A percentile compares a stretch with the other conserved stretches of the same genome.
Evolutionary conservation across 1,140 invertebrate species (phyloP).

Genomic region (Oryctes rhinoceros): DNA sequence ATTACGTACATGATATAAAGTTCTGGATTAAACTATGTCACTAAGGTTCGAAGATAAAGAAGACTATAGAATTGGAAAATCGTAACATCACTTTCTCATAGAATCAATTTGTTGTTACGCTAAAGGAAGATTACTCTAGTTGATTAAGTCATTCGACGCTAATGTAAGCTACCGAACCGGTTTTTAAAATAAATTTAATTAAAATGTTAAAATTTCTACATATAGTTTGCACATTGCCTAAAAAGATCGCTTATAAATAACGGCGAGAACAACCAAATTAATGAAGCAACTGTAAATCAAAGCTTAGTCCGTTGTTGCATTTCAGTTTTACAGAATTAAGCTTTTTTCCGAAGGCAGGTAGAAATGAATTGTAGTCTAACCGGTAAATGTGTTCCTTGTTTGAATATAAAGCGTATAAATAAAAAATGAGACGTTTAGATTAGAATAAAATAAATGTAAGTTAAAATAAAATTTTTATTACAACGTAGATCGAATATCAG

Average conservation of each 20-base stretch:
- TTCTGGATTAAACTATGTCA: no score
- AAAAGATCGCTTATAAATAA: not conserved
- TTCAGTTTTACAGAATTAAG: not conserved
- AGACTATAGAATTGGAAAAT: no score
- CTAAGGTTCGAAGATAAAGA: no score
- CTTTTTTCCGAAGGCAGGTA: not conserved
- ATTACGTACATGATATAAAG: no score
- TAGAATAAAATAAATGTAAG: conserved; percentile 50
- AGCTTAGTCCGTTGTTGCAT: not conserved
- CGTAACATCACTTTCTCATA: no score
- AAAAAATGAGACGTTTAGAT: conserved; percentile 41
- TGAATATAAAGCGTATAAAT: conserved; percentile 26
- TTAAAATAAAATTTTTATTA: conserved; percentile 51
- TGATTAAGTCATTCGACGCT: no score
- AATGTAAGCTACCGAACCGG: not conserved
- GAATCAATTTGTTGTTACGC: no score
- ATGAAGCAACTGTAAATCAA: no score
- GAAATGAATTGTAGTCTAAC: conserved; percentile 2
- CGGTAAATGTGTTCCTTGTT: conserved; percentile 16
- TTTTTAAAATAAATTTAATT: not conserved
- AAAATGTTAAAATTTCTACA: not conserved
- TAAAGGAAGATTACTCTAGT: no score
- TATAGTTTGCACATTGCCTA: not conserved
- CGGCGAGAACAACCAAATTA: no score
- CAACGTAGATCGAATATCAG: conserved; percentile 54